These are phyloP conservation scores for Tychaedon coryphoeus DNA, from an alignment of 2,113 vertebrate genomes.

Conservation along the genomic window DNA sequence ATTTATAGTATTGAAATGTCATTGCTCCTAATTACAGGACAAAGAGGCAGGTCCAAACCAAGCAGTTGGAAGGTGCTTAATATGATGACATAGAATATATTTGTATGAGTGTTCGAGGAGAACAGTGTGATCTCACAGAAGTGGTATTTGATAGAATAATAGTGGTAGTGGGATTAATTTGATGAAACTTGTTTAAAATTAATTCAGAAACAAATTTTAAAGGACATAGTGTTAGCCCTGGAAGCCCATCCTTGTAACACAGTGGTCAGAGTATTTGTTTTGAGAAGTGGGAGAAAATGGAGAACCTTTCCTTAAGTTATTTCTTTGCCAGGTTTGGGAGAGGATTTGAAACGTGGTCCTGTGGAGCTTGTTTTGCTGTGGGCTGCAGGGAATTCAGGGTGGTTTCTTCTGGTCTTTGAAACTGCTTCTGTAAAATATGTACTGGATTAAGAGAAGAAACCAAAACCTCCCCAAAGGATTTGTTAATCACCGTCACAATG, in stretches of 20 bases:
- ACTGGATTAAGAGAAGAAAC: slow-evolving; percentile 11
- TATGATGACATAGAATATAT: not conserved
- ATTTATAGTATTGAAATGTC: not conserved
- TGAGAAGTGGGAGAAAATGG: not conserved
- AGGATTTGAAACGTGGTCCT: not conserved
- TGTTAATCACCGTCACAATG: not conserved
- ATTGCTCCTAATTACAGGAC: not conserved
- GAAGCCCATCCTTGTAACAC: not conserved
- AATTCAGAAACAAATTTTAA: not conserved
- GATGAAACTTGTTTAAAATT: not conserved
- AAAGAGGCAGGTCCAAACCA: not conserved
- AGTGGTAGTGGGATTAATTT: not conserved
- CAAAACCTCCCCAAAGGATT: not conserved
- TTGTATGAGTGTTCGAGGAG: not conserved
- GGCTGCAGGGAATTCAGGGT: not conserved
- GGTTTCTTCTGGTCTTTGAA: slow-evolving; percentile 32
- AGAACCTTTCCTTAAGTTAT: not conserved
- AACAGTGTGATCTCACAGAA: not conserved
- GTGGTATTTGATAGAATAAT: not conserved
- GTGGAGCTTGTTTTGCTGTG: not conserved
- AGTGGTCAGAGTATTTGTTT: not conserved
- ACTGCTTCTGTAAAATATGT: not conserved
- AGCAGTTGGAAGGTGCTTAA: not conserved
- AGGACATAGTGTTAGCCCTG: not conserved
- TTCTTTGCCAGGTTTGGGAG: not conserved